Conservation (phyloP, 2,888 invertebrate species). For the Melitaea athalia region DNA sequence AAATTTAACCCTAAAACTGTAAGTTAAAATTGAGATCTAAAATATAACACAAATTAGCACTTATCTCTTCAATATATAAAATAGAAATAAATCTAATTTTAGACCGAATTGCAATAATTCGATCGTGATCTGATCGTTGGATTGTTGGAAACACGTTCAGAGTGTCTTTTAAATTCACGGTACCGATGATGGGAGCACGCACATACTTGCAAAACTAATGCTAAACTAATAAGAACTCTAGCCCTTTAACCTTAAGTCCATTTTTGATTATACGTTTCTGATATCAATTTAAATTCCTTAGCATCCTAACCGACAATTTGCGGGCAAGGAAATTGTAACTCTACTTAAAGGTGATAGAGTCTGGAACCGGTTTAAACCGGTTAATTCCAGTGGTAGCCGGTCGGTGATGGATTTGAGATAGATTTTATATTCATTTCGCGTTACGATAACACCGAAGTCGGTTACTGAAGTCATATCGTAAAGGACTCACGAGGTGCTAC, state of each 20-base stretch:
- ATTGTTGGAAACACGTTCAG: slow-evolving; percentile 36
- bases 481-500: slow-evolving; percentile 18
- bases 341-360: slow-evolving; percentile 15
- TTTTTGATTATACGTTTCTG: not conserved
- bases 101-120: slow-evolving; percentile 40
- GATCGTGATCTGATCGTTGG: slow-evolving; percentile 39
- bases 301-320: slow-evolving; percentile 21
- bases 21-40: not conserved
- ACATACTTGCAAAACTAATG: slow-evolving; percentile 14
- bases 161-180: slow-evolving; percentile 41
- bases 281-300: slow-evolving; percentile 32
- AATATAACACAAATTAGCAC: not conserved
- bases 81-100: slow-evolving; percentile 16
- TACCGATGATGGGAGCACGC: slow-evolving; percentile 37
- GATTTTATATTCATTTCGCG: slow-evolving; percentile 40
- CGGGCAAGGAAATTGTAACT: slow-evolving; percentile 24
- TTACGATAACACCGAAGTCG: not conserved
- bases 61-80: slow-evolving; percentile 18
- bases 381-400: slow-evolving; percentile 23
- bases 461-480: slow-evolving; percentile 18
- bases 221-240: slow-evolving; percentile 22
- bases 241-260: not conserved
- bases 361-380: slow-evolving; percentile 8
- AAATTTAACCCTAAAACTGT: too few relatives aligned
- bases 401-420: slow-evolving; percentile 31